phyloP scores from a whole-genome alignment of 2,113 vertebrate species.

The Odocoileus virginianus region DNA sequence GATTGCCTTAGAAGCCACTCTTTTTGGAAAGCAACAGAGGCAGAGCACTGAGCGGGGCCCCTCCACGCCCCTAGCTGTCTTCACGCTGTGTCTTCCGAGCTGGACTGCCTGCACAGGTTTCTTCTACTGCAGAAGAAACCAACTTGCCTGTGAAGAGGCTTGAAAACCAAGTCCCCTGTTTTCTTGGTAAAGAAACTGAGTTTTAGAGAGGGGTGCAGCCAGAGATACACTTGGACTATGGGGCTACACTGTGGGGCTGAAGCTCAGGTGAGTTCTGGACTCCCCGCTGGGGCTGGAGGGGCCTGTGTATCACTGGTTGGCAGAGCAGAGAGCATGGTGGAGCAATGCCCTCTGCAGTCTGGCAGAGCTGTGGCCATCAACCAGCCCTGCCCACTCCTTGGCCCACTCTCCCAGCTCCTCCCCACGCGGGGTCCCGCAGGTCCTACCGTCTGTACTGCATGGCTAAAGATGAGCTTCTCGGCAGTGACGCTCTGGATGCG shows the following conservation, averaged over 20 bases:
- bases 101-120: rapidly evolving
- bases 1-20: too few relatives aligned
- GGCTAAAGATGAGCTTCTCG: constrained; percentile 94
- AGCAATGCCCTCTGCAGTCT: neutral
- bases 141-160: neutral
- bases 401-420: neutral
- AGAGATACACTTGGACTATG: rapidly evolving
- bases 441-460: constrained; percentile 91
- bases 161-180: neutral
- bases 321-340: neutral
- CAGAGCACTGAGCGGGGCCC: neutral
- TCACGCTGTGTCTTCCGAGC: rapidly evolving
- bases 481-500: constrained; percentile 92
- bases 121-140: neutral
- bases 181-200: neutral
- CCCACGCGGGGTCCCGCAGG: rapidly evolving
- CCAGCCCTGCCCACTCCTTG: too few relatives aligned
- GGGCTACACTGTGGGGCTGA: too few relatives aligned
- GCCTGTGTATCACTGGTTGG: neutral
- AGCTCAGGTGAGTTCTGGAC: neutral
- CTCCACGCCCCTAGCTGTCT: neutral
- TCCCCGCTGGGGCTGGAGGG: neutral
- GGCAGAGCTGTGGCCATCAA: neutral
- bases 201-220: neutral
- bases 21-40: neutral